phyloP scores from a whole-genome alignment of 2,888 invertebrate species.

The Drosophila quasianomalipes region DNA sequence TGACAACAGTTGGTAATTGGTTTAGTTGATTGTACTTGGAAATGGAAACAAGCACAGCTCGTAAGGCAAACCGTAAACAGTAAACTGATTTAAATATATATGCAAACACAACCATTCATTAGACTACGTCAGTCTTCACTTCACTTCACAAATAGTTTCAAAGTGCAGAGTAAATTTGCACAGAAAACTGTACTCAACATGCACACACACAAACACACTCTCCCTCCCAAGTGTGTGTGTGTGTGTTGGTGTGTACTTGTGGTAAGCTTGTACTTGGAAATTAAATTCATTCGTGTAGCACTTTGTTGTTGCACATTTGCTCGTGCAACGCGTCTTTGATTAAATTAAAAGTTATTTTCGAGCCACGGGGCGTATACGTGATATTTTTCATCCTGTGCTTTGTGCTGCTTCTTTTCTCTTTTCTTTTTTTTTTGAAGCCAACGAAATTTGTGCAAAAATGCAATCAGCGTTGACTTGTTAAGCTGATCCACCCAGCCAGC shows the following conservation, averaged over 20 bases:
- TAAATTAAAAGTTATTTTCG: conserved; percentile 68
- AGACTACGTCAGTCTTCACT: not conserved
- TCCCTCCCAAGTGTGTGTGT: not conserved
- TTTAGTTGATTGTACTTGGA: not conserved
- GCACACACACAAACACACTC: not conserved
- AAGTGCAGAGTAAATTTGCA: conserved; percentile 8
- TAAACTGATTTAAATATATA: not conserved
- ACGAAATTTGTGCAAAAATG: conserved; percentile 54
- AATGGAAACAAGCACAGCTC: not conserved
- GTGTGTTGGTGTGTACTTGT: not conserved
- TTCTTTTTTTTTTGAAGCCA: conserved; percentile 32
- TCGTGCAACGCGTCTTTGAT: conserved; percentile 56
- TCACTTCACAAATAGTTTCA: conserved; percentile 31
- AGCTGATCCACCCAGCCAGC: conserved; percentile 14
- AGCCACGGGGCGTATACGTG: conserved; percentile 27
- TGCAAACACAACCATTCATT: not conserved
- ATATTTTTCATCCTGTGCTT: not conserved
- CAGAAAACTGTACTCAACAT: not conserved
- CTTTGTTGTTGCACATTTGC: conserved; percentile 30
- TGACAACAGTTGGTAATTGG: not conserved
- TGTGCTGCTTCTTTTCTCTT: not conserved
- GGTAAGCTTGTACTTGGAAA: conserved; percentile 53
- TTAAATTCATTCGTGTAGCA: conserved; percentile 58
- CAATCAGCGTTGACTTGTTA: conserved; percentile 68
- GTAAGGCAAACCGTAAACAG: not conserved